These are phyloP conservation scores for Echinops telfairi DNA, from an alignment of 2,113 vertebrate genomes.

Conservation along the genomic window DNA sequence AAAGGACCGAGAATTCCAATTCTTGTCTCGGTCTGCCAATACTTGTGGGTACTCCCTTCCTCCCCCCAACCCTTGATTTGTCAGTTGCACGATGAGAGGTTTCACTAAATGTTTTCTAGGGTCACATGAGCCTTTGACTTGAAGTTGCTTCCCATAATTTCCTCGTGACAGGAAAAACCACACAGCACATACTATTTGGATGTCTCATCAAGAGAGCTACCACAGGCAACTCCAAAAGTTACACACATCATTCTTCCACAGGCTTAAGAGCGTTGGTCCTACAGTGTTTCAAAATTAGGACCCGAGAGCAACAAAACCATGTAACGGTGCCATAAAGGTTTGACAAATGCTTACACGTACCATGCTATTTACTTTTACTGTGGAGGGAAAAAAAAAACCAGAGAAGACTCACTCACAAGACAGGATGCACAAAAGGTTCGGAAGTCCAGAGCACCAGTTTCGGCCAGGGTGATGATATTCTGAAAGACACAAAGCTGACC, in stretches of 20 bases:
- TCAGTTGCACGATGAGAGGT: slow-evolving; percentile 29
- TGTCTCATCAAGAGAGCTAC: slow-evolving; percentile 47
- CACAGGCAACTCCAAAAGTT: slow-evolving; percentile 1
- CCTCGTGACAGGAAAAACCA: slow-evolving; percentile 37
- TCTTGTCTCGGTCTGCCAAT: background rate
- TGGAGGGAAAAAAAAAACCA: background rate
- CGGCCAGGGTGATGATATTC: slow-evolving; percentile 94
- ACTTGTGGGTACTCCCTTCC: background rate
- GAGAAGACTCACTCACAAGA: slow-evolving; percentile 91
- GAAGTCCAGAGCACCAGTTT: slow-evolving; percentile 94
- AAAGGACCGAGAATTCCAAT: background rate
- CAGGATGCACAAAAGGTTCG: slow-evolving; percentile 96
- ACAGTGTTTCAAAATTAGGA: slow-evolving; percentile 53
- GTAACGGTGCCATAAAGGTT: slow-evolving; percentile 22
- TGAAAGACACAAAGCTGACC: slow-evolving; percentile 83
- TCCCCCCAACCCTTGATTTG: slow-evolving; percentile 13
- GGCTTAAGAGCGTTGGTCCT: slow-evolving; percentile 49
- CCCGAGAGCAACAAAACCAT: background rate
- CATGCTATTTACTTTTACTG: slow-evolving; percentile 3
- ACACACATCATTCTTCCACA: slow-evolving; percentile 37
- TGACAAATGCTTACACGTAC: slow-evolving; percentile 37
- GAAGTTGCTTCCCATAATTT: slow-evolving; percentile 22
- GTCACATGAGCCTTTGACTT: slow-evolving; percentile 25
- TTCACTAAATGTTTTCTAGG: slow-evolving; percentile 18
- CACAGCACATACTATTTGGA: slow-evolving; percentile 51